phyloP scores from a whole-genome alignment of 2,888 invertebrate species.

The Lordiphosa andalusiaca region DNA sequence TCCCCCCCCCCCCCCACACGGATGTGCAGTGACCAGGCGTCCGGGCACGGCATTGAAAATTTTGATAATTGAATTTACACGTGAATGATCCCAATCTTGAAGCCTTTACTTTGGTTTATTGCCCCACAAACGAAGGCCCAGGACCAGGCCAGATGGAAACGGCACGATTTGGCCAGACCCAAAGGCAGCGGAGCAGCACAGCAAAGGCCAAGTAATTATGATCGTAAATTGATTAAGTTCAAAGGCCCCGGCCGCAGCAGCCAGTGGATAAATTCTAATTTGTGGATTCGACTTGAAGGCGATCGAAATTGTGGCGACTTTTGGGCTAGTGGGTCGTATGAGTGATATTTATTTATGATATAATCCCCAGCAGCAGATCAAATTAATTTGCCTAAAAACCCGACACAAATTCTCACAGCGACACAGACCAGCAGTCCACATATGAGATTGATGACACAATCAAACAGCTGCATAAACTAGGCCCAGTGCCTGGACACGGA shows the following conservation, averaged over 20 bases:
- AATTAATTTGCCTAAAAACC: constrained; percentile 63
- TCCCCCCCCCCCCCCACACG: constrained; percentile 11
- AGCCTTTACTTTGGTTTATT: constrained; percentile 54
- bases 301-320: no score
- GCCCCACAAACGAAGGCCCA: constrained; percentile 11
- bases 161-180: constrained; percentile 39
- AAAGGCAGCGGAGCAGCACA: constrained; percentile 33
- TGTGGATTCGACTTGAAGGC: no score
- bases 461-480: constrained; percentile 23
- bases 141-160: constrained; percentile 44
- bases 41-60: constrained; percentile 49
- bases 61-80: constrained; percentile 79
- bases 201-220: constrained; percentile 60
- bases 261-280: no score
- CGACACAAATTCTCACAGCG: constrained; percentile 40
- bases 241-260: no score
- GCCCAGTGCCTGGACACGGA: constrained; percentile 44
- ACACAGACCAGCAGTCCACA: constrained; percentile 25
- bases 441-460: constrained; percentile 65
- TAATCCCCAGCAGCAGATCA: background rate
- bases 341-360: no score
- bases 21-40: constrained; percentile 7
- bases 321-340: no score
- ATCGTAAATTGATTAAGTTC: constrained; percentile 63
- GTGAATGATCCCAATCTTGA: constrained; percentile 74